Evolutionary conservation across 2,113 vertebrate genomes (phyloP).

Genomic region (Alosa alosa): DNA sequence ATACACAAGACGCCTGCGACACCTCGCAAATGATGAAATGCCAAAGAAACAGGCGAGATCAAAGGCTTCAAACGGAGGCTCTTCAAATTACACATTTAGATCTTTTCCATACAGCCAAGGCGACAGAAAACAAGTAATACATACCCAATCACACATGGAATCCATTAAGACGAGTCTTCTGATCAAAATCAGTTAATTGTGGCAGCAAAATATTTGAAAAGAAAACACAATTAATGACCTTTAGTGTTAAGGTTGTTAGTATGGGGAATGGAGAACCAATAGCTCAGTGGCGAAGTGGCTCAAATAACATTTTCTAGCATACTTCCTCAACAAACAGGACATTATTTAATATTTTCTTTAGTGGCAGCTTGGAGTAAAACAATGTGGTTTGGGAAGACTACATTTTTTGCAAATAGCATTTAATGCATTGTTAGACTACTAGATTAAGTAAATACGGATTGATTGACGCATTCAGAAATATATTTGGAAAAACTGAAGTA

Average conservation of each 20-base stretch:
- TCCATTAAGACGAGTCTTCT: slow-evolving; percentile 73
- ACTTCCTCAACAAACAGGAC: slow-evolving; percentile 49
- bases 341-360: slow-evolving; percentile 57
- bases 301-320: slow-evolving; percentile 49
- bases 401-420: slow-evolving; percentile 47
- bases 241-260: slow-evolving; percentile 57
- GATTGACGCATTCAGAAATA: background rate
- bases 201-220: slow-evolving; percentile 74
- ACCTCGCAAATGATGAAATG: slow-evolving; percentile 62
- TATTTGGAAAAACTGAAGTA: slow-evolving; percentile 24
- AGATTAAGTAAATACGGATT: background rate
- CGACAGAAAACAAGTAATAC: slow-evolving; percentile 73
- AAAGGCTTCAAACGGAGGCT: slow-evolving; percentile 80
- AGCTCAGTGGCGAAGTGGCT: slow-evolving; percentile 20
- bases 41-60: slow-evolving; percentile 74
- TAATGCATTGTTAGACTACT: slow-evolving; percentile 41
- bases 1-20: slow-evolving; percentile 60
- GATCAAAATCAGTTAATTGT: slow-evolving; percentile 78
- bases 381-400: slow-evolving; percentile 26
- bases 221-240: slow-evolving; percentile 77
- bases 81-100: slow-evolving; percentile 82
- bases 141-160: slow-evolving; percentile 80
- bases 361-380: slow-evolving; percentile 43
- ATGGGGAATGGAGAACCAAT: slow-evolving; percentile 18
- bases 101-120: slow-evolving; percentile 77